Evolutionary conservation across 2,888 invertebrate genomes (phyloP).

Genomic region (Glyphotaelius pellucidus): DNA sequence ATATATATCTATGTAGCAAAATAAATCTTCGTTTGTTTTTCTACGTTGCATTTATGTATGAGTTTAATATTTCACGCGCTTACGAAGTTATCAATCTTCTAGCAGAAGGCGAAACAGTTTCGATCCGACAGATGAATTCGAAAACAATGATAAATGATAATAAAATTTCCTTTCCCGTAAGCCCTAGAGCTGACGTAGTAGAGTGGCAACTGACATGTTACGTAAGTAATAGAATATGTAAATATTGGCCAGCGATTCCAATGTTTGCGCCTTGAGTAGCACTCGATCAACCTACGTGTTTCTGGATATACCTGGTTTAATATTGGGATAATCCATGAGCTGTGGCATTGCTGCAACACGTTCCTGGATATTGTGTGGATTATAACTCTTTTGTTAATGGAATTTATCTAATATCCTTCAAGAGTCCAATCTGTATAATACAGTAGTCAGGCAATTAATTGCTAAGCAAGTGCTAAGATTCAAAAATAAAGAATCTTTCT

Average conservation of each 20-base stretch:
- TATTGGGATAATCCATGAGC: neutral
- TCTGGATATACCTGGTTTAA: neutral
- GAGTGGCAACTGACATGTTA: neutral
- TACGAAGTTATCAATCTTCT: neutral
- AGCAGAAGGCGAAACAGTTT: neutral
- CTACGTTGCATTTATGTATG: neutral
- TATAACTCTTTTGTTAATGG: neutral
- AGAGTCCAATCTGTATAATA: neutral
- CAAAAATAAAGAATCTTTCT: too few relatives aligned
- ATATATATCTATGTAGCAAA: neutral
- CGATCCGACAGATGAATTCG: neutral
- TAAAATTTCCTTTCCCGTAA: neutral
- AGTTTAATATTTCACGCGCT: neutral
- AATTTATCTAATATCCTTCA: neutral
- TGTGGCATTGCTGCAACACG: neutral
- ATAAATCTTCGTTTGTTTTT: neutral
- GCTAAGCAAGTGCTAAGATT: neutral
- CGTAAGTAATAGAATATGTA: constrained; percentile 2
- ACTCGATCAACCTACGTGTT: neutral
- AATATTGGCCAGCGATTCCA: neutral
- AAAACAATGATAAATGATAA: neutral
- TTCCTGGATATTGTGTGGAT: neutral
- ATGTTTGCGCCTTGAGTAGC: neutral
- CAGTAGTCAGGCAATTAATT: neutral
- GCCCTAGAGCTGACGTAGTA: neutral